A percentile compares a stretch with the other conserved stretches of the same genome.
Conservation (phyloP, 1,140 invertebrate genomes). For the Druon quercuslanigerum region DNA sequence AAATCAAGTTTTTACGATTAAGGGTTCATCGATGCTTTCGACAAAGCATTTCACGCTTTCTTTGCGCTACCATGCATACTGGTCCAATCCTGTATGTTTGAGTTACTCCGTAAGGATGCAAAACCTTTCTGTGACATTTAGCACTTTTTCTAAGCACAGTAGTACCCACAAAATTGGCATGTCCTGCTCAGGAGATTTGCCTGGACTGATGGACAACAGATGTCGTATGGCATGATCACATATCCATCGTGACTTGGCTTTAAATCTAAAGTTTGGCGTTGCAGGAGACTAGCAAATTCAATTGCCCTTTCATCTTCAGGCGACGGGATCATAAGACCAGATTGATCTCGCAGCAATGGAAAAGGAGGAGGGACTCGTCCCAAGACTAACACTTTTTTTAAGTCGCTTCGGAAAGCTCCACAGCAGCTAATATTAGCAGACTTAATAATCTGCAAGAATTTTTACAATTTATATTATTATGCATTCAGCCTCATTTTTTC, state of each 20-base stretch:
- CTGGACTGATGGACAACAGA: not conserved
- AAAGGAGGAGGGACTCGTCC: not conserved
- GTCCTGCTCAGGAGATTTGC: no score
- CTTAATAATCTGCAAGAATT: slow-evolving; percentile 23
- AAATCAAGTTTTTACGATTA: no score
- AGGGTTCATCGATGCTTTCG: no score
- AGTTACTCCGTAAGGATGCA: not conserved
- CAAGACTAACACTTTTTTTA: slow-evolving; percentile 7
- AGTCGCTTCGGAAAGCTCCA: no score
- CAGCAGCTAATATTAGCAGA: no score
- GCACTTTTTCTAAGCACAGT: not conserved
- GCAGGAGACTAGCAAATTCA: not conserved
- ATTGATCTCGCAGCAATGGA: not conserved
- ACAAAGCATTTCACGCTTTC: not conserved
- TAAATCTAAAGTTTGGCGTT: not conserved
- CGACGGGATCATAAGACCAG: not conserved
- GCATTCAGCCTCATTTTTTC: not conserved
- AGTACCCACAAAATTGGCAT: not conserved
- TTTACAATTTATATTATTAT: not conserved
- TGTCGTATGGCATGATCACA: not conserved
- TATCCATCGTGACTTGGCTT: not conserved
- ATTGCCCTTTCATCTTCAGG: not conserved
- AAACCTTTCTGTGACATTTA: not conserved
- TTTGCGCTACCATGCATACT: not conserved
- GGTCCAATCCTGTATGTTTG: not conserved